These are phyloP conservation scores for Amphiprion percula DNA, from an alignment of 2,113 vertebrate genomes.

Conservation along the genomic window DNA sequence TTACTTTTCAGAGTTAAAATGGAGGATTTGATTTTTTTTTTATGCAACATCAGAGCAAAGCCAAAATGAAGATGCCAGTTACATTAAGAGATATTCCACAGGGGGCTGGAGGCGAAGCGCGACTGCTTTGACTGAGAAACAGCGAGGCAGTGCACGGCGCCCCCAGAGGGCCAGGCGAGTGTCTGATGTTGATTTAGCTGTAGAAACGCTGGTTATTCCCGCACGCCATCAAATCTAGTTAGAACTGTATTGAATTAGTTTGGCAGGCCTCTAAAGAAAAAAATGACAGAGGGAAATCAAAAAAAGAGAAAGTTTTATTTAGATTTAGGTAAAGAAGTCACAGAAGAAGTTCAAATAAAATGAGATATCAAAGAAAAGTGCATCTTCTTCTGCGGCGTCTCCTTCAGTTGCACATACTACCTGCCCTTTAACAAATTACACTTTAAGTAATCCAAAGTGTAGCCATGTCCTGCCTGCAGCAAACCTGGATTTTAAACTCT, in stretches of 20 bases:
- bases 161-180: conserved; percentile 67
- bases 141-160: conserved; percentile 61
- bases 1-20: conserved; percentile 79
- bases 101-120: conserved; percentile 63
- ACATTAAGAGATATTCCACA: conserved; percentile 74
- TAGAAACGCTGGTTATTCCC: conserved; percentile 76
- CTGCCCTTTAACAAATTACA: conserved; percentile 37
- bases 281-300: conserved; percentile 37
- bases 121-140: conserved; percentile 72
- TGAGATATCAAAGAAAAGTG: neutral
- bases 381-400: neutral
- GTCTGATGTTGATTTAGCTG: conserved; percentile 86
- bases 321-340: conserved; percentile 42
- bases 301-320: conserved; percentile 37
- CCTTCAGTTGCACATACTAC: neutral
- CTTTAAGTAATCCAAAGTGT: conserved; percentile 37
- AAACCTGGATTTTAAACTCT: conserved; percentile 40
- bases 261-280: conserved; percentile 66
- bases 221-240: conserved; percentile 76
- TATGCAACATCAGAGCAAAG: conserved; percentile 76
- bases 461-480: conserved; percentile 50
- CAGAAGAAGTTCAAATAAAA: conserved; percentile 46
- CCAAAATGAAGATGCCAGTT: conserved; percentile 81
- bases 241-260: conserved; percentile 82
- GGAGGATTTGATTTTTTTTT: conserved; percentile 76